phyloP scores from a whole-genome alignment of 92 coral and sea anemone species.

The Zoanthus sociatus region DNA sequence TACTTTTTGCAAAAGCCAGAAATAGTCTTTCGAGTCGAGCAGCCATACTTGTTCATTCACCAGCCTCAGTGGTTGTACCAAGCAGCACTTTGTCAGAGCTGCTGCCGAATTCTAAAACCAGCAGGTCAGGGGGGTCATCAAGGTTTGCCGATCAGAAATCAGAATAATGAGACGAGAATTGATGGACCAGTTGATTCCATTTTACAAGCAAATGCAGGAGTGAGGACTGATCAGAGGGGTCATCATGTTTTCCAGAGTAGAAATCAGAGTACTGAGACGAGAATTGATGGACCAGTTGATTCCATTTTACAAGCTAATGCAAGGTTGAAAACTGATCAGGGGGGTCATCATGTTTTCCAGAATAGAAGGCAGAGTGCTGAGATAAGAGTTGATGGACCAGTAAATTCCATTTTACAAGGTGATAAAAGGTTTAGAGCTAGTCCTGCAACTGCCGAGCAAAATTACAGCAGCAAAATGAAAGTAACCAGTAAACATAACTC shows the following conservation, averaged over 20 bases:
- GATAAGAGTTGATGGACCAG: neutral
- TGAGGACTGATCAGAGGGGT: neutral
- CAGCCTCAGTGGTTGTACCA: conserved; percentile 99
- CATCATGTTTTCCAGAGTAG: neutral
- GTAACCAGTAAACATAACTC: neutral
- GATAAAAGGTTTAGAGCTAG: neutral
- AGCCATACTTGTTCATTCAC: conserved; percentile 89
- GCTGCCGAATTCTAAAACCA: conserved; percentile 54
- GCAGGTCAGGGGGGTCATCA: conserved; percentile 10
- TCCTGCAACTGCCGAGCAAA: neutral
- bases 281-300: neutral
- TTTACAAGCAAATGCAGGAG: neutral
- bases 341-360: conserved; percentile 2
- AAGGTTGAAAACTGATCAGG: neutral
- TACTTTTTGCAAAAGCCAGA: conserved; percentile 96
- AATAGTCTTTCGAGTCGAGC: conserved; percentile 89
- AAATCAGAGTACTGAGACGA: neutral
- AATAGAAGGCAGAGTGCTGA: neutral
- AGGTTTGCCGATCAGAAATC: neutral
- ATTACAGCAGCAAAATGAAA: neutral
- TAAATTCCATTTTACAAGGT: neutral
- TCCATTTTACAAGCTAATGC: neutral
- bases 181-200: neutral
- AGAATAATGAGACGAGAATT: neutral
- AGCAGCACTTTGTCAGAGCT: conserved; percentile 88